These are phyloP conservation scores for Apis florea DNA, from an alignment of 1,140 invertebrate species.

Conservation along the genomic window DNA sequence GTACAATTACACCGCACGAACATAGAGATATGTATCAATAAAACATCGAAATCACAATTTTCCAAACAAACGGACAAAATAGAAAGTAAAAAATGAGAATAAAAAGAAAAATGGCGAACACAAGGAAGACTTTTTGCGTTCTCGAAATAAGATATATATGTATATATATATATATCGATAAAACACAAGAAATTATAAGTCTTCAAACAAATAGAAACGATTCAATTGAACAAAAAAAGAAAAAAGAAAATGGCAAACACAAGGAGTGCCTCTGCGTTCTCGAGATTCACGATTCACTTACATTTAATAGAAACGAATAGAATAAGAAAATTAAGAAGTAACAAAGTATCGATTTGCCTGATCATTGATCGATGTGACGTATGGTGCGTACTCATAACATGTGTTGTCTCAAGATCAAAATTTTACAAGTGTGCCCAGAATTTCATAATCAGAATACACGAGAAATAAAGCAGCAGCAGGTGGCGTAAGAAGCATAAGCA, in stretches of 20 bases:
- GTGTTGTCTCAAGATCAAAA: background rate
- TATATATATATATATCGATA: background rate
- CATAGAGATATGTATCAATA: background rate
- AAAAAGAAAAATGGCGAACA: background rate
- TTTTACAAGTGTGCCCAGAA: background rate
- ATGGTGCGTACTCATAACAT: constrained; percentile 6
- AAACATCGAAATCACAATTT: constrained; percentile 8
- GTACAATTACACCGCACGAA: constrained; percentile 17
- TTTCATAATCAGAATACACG: background rate
- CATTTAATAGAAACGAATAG: background rate
- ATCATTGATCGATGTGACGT: constrained; percentile 40
- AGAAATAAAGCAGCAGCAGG: background rate
- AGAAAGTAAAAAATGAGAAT: background rate
- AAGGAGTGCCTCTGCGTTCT: background rate
- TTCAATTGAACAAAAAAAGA: background rate
- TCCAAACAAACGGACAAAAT: background rate
- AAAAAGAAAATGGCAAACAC: background rate
- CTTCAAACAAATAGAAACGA: no score
- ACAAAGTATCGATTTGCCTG: constrained; percentile 19
- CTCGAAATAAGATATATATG: background rate
- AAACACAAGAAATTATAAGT: no score
- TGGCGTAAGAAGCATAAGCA: background rate
- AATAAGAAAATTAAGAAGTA: background rate
- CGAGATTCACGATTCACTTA: background rate
- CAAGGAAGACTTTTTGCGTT: background rate